Base-by-base conservation (phyloP, 1,140 invertebrate genomes). In the Forficula auricularia region DNA sequence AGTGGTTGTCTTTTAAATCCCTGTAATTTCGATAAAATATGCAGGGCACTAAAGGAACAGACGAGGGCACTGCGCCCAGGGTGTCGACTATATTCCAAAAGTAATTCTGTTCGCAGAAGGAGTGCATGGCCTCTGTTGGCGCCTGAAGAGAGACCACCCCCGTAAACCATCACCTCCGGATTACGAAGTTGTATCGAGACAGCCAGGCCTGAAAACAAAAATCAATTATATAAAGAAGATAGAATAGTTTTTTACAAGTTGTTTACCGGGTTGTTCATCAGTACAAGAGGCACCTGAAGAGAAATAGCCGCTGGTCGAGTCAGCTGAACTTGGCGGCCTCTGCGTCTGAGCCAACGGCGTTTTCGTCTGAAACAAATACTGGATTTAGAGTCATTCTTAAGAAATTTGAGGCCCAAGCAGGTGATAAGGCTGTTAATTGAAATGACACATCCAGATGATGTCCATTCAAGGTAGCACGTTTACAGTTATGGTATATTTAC, bases 151-250 rank as follows among this genome's bases (percentile, higher is more conserved):
- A 73, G 65, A 52, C 78, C 75, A 52, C 78, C 75, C 10, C 77
- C 76, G 52, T 80, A 77, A 38, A 87, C 63, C 55, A 86, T 75
- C 19, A 89, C 65, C 57, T 87, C 82, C 10, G 82, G 82, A 50
- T 81, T 75, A 33, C 80, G 71, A 45, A 82, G 68, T 52, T 77
- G 70, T 10, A 81, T 57, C 1, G 79, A 79, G 48, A 83, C 57
- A 1, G 77, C 73, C 35, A 79, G 54, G 34, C 75, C 75, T 54
- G 58, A 43, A 36, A 27, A 27, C 4, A 27, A 27, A 27, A 27
- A 27, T 27, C 22, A 27, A 45, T 42, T 40, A 41, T 35, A 0
- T 16, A 16, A 37, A 27, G 14, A 39, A 19, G 19, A 42, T 42
- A 12, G 10, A 6, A 4, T 13, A 44, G 9, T 34, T 27, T 6